Conservation (phyloP, 2,888 invertebrate genomes). For the Troides aeacus region DNA sequence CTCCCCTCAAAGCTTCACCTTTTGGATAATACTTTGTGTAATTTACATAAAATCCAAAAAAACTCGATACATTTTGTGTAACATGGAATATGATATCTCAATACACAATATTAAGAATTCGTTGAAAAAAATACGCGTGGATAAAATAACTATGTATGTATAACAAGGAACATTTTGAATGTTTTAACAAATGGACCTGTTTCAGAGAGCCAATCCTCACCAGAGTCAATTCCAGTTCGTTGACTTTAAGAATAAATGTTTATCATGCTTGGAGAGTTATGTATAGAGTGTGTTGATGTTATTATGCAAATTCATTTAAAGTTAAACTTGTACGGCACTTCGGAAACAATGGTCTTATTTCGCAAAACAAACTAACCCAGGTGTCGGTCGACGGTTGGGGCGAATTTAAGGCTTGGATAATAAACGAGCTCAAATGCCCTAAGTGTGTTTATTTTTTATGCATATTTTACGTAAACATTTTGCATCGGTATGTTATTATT, state of each 20-base stretch:
- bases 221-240: constrained; percentile 15
- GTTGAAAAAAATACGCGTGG: neutral
- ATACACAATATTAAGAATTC: neutral
- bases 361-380: constrained; percentile 8
- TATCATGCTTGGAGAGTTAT: constrained; percentile 29
- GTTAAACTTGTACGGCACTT: constrained; percentile 15
- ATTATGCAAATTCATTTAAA: constrained; percentile 33
- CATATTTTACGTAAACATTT: neutral
- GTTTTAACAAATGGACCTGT: constrained; percentile 10
- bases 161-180: neutral
- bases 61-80: neutral
- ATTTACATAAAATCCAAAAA: neutral
- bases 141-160: neutral
- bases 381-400: neutral
- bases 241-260: constrained; percentile 23
- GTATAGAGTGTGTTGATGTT: constrained; percentile 27
- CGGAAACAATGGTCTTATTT: constrained; percentile 29
- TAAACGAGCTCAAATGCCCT: neutral
- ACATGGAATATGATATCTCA: neutral
- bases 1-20: too few species aligned
- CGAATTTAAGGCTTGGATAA: constrained; percentile 10
- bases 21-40: neutral
- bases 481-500: neutral
- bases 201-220: neutral
- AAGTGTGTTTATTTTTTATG: neutral